These are phyloP conservation scores for Percopsis omiscomaycus DNA, from an alignment of 2,797 vertebrate species.

Conservation along the genomic window DNA sequence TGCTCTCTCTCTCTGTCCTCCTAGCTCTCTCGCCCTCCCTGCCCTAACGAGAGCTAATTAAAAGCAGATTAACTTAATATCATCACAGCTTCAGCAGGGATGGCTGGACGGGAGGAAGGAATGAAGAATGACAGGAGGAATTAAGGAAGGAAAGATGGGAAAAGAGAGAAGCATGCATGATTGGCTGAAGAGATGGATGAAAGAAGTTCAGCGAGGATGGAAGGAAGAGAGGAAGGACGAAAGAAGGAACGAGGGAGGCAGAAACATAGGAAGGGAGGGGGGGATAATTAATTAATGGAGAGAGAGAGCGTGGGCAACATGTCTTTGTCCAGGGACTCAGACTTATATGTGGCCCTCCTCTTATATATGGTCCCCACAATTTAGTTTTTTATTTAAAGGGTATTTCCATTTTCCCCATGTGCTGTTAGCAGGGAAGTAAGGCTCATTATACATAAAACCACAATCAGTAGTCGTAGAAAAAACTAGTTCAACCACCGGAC, in stretches of 20 bases:
- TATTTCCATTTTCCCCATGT: no score
- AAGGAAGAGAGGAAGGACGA: background rate
- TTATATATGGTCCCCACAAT: no score
- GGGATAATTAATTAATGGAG: background rate
- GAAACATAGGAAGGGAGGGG: no score
- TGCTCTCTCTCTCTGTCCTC: background rate
- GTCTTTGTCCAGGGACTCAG: no score
- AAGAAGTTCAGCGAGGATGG: background rate
- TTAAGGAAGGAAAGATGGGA: background rate
- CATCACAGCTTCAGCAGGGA: background rate
- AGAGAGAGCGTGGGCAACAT: no score
- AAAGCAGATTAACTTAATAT: conserved; percentile 23
- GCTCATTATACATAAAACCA: no score
- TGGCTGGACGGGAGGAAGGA: background rate
- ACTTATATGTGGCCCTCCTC: no score
- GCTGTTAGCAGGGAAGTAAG: no score
- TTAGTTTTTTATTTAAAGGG: no score
- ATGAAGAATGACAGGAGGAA: background rate
- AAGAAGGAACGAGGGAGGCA: no score
- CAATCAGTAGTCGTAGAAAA: no score
- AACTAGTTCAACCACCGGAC: no score
- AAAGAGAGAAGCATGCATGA: background rate
- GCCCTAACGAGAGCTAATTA: conserved; percentile 15
- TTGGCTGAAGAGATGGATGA: background rate
- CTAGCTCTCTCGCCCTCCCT: background rate